phyloP scores from a whole-genome alignment of 1,140 invertebrate species.

The Tetraneura akinire region DNA sequence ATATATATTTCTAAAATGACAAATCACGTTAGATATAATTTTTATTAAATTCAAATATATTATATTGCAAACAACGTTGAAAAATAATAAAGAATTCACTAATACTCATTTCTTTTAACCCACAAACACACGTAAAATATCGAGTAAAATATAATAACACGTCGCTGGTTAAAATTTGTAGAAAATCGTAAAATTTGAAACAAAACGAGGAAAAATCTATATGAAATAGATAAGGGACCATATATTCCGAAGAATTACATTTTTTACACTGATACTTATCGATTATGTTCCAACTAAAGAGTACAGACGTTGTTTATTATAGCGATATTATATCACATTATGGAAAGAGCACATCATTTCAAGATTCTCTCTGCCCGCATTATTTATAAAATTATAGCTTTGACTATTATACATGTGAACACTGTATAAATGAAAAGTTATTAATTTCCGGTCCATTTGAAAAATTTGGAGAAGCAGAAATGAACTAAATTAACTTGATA shows the following conservation, averaged over 20 bases:
- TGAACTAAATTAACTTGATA: neutral
- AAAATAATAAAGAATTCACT: no score
- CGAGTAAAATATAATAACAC: no score
- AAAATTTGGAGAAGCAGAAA: neutral
- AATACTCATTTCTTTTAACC: no score
- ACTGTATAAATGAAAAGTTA: neutral
- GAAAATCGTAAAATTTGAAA: neutral
- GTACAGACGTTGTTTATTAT: neutral
- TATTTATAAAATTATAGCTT: slow-evolving; percentile 24
- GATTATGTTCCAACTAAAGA: neutral
- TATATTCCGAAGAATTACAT: neutral
- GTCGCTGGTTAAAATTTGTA: neutral
- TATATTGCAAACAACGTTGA: no score
- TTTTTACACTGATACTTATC: neutral
- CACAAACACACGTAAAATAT: no score
- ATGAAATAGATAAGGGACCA: neutral
- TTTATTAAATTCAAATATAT: no score
- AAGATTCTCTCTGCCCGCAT: neutral
- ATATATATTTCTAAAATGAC: no score
- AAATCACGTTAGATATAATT: no score
- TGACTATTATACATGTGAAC: neutral
- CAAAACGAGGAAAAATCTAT: no score
- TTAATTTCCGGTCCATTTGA: slow-evolving; percentile 16
- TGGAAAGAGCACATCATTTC: neutral
- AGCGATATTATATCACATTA: no score